Evolutionary conservation across 2,113 vertebrate genomes (phyloP).

Genomic region (Regulus satrapa): DNA sequence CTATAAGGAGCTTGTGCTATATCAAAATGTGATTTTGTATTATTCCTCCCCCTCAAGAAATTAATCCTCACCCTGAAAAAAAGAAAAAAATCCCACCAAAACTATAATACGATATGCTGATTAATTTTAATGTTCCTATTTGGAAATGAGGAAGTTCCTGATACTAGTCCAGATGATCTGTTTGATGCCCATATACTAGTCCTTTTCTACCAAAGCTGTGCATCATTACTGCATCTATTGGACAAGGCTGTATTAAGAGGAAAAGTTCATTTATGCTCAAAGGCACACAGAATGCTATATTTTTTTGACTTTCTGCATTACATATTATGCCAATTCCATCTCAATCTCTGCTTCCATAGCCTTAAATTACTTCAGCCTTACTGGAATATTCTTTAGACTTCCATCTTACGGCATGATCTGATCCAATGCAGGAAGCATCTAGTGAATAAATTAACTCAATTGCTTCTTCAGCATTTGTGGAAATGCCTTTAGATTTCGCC

Average conservation of each 20-base stretch:
- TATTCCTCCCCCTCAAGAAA: not conserved
- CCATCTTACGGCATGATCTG: not conserved
- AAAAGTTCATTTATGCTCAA: not conserved
- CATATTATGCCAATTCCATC: not conserved
- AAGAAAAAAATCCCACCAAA: too few species aligned
- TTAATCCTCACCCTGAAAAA: not conserved
- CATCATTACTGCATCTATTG: not conserved
- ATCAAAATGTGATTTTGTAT: not conserved
- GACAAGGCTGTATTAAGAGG: not conserved
- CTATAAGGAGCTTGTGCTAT: not conserved
- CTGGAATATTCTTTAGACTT: not conserved
- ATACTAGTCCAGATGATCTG: not conserved
- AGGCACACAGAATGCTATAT: not conserved
- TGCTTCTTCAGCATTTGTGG: not conserved
- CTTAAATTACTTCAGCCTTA: not conserved
- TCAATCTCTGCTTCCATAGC: not conserved
- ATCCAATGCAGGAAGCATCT: not conserved
- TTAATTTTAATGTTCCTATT: not conserved
- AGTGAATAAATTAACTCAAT: not conserved
- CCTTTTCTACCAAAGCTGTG: not conserved
- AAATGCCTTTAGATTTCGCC: not conserved
- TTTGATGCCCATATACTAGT: not conserved
- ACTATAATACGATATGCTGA: not conserved
- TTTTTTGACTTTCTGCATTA: not conserved
- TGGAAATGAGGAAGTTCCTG: not conserved